Evolutionary conservation across 2,113 vertebrate genomes (phyloP), one percentile per base, ranked within the genome.

Genomic region (Apodemus sylvaticus): DNA sequence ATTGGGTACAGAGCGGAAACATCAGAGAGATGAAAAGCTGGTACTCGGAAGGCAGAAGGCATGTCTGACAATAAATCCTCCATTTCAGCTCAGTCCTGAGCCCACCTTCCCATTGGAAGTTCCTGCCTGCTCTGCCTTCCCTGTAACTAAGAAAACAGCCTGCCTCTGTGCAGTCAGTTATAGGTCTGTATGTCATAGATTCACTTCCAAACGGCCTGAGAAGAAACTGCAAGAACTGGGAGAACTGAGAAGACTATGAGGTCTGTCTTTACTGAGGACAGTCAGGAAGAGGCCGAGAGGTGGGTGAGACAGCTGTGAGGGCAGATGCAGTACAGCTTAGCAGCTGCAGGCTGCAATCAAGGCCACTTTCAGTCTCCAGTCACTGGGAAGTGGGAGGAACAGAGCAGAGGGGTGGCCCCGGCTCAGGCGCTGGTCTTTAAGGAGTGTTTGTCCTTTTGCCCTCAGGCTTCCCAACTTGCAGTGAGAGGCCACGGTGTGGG

Each of bases 371-470:
- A 10, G 19, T 45, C 42, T 71, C 73, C 42, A 29, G 19, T 8
- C 45, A 34, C n/a, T 66, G 20, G 13, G 45, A 58, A 89, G 29
- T 51, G 86, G 58, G 62, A 86, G 70, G 51, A 10, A 45, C 58
- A 53, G 64, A 36, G 19, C 34, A 91, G 53, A 48, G 66, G 74
- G 3, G 45, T 86, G 60, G 51, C 60, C 74, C 12, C 51, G 24
- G 71, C 81, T 48, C 6, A 0, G 29, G 77, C 70, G 36, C 53
- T 24, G 90, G 82, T 45, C 91, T 81, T 62, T 77, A 74, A 58
- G 42, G 17, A 51, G 66, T 10, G 7, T 16, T 26, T 93, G 96
- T 86, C 97, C 93, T 92, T 93, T 93, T 92, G 82, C 64, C 94
- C 94, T 86, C 74, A 0, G 68, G 83, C 83, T 93, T 85, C 87